Conservation (phyloP, 2,113 vertebrate species). For the Nothocercus julius region DNA sequence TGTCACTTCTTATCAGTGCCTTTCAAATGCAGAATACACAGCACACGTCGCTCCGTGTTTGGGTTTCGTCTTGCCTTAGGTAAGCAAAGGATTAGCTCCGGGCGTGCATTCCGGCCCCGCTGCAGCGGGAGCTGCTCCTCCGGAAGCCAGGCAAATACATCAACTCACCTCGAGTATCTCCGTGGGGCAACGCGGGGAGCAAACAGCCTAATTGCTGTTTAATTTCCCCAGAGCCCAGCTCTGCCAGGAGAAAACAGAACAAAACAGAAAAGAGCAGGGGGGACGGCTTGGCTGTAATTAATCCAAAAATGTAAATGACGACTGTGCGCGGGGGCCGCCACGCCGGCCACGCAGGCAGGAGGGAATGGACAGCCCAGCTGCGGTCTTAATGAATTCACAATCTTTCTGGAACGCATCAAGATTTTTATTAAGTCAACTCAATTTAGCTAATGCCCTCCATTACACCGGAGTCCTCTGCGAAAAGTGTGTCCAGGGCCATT, state of each 20-base stretch:
- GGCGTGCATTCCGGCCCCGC: background rate
- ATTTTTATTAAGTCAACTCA: conserved; percentile 55
- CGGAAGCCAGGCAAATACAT: background rate
- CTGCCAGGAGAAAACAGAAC: background rate
- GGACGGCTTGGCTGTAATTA: conserved; percentile 30
- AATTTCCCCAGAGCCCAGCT: conserved; percentile 27
- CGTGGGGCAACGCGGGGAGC: background rate
- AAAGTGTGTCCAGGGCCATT: background rate
- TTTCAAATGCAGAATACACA: background rate
- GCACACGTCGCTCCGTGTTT: background rate
- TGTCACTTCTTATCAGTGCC: background rate
- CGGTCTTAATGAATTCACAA: conserved; percentile 58
- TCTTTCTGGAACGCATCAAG: conserved; percentile 45
- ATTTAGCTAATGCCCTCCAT: conserved; percentile 8
- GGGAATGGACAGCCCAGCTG: conserved; percentile 43
- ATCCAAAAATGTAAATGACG: conserved; percentile 51
- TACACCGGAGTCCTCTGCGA: background rate
- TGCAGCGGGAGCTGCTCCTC: background rate
- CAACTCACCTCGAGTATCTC: conserved; percentile 12
- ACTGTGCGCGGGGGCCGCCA: background rate
- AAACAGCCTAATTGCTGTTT: conserved; percentile 54
- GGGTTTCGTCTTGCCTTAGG: conserved; percentile 28
- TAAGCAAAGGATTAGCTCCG: conserved; percentile 46
- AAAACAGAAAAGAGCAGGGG: background rate
- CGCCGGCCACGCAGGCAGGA: background rate